Evolutionary conservation across 2,797 vertebrate genomes (phyloP).

Genomic region (Oreochromis grahami): DNA sequence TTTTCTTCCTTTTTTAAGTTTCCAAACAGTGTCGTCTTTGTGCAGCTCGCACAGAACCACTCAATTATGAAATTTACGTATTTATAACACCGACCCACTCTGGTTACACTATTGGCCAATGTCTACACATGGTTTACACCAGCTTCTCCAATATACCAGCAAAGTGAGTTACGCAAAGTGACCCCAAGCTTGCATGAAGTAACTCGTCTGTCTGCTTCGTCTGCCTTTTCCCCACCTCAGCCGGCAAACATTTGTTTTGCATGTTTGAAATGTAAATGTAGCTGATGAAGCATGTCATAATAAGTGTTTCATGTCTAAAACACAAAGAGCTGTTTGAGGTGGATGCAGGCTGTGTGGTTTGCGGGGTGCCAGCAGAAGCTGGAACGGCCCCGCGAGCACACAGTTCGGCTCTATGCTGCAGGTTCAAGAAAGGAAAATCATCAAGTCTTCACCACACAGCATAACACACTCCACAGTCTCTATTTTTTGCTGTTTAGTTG

Average conservation of each 20-base stretch:
- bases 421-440: conserved; percentile 25
- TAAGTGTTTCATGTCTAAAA: conserved; percentile 15
- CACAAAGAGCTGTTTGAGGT: conserved; percentile 30
- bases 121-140: conserved; percentile 35
- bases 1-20: neutral
- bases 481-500: conserved; percentile 6
- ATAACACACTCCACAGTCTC: conserved; percentile 21
- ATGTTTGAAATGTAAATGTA: conserved; percentile 9
- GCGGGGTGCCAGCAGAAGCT: conserved; percentile 16
- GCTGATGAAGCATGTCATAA: conserved; percentile 6
- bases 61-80: conserved; percentile 46
- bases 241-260: conserved; percentile 40
- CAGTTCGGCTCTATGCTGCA: conserved; percentile 10
- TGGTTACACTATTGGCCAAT: conserved; percentile 21
- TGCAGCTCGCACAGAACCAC: conserved; percentile 30
- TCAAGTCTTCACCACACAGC: neutral
- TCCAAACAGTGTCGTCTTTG: conserved; percentile 46
- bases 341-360: neutral
- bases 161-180: conserved; percentile 29
- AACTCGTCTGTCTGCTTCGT: conserved; percentile 22
- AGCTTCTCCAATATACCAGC: conserved; percentile 32
- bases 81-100: conserved; percentile 30
- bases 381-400: conserved; percentile 4
- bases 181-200: conserved; percentile 31
- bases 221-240: conserved; percentile 4